Percentiles rank a stretch among this genome's conserved stretches.
phyloP scores from a whole-genome alignment of 1,140 invertebrate species.

The Melanaphis sacchari region DNA sequence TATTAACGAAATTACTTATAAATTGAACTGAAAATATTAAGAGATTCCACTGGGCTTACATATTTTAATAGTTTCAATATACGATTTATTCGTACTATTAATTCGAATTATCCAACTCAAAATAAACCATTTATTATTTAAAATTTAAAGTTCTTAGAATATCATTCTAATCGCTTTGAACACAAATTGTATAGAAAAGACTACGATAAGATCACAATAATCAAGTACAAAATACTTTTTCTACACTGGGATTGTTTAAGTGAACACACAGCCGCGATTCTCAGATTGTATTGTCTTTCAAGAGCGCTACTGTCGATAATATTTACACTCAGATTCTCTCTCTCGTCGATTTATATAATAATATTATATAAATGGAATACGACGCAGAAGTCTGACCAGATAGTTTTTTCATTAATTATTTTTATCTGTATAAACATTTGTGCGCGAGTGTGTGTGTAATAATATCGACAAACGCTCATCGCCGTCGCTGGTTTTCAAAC shows the following conservation, averaged over 20 bases:
- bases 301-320: not conserved
- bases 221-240: not conserved
- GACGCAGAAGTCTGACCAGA: not conserved
- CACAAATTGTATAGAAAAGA: not conserved
- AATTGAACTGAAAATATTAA: too few species aligned
- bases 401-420: conserved; percentile 10
- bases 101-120: too few species aligned
- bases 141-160: not conserved
- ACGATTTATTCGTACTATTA: not conserved
- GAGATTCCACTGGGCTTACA: too few species aligned
- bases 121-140: too few species aligned
- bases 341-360: not conserved
- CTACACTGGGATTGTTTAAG: not conserved
- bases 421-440: not conserved
- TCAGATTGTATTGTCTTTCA: not conserved
- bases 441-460: not conserved
- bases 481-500: not conserved
- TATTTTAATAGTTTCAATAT: not conserved
- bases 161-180: not conserved
- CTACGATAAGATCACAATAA: not conserved
- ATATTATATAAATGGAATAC: not conserved
- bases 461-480: not conserved
- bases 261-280: not conserved
- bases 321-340: not conserved
- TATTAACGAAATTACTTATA: too few species aligned